Conservation (phyloP, 2,888 invertebrate genomes). For the Slavum lentiscoides region DNA sequence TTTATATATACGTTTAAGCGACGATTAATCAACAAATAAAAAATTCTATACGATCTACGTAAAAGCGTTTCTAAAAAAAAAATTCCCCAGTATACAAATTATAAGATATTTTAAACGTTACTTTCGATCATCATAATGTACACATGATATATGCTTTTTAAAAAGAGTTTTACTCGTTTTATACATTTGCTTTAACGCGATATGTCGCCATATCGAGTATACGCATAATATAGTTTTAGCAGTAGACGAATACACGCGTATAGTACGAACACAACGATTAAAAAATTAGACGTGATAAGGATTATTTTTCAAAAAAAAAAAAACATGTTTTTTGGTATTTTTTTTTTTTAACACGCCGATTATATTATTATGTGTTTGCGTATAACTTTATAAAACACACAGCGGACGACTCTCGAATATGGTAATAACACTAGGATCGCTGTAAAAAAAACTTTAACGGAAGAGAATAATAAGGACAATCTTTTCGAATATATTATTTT, state of each 20-base stretch:
- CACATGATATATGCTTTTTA: background rate
- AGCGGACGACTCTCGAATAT: background rate
- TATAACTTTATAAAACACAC: too few species aligned
- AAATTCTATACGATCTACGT: background rate
- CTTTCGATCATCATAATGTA: background rate
- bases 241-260: background rate
- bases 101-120: background rate
- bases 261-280: background rate
- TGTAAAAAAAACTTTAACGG: too few species aligned
- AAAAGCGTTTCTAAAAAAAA: slow-evolving; percentile 4
- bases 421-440: background rate
- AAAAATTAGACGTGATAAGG: too few species aligned
- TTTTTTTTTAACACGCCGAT: too few species aligned
- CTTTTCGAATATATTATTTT: too few species aligned
- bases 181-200: background rate
- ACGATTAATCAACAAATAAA: background rate
- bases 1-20: background rate
- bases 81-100: too few species aligned
- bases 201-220: background rate
- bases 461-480: too few species aligned
- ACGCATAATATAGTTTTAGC: background rate
- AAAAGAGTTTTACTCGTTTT: background rate
- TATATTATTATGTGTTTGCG: too few species aligned
- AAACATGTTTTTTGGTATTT: too few species aligned
- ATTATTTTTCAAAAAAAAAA: too few species aligned